Conservation (phyloP, 2,888 invertebrate species). For the Priocnemis perturbator region DNA sequence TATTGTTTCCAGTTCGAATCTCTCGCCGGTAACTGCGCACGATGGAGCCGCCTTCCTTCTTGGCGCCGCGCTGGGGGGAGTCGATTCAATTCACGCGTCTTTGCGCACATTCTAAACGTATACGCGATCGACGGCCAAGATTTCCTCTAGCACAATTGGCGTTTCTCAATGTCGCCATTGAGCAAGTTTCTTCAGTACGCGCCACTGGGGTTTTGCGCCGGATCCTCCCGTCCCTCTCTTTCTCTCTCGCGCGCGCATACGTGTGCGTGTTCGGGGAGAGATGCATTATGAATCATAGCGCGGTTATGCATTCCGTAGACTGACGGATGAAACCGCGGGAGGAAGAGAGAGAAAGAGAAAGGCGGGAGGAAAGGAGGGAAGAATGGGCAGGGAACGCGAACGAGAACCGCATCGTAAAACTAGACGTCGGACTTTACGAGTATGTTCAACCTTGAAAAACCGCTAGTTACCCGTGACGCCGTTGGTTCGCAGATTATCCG, state of each 20-base stretch:
- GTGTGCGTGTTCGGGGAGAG: not conserved
- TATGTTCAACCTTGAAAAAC: constrained; percentile 36
- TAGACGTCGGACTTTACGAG: constrained; percentile 29
- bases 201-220: too few relatives aligned
- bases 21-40: too few relatives aligned
- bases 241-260: not conserved
- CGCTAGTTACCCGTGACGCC: constrained; percentile 26
- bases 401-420: constrained; percentile 28
- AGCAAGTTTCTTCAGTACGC: too few relatives aligned
- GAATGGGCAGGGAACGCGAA: constrained; percentile 18
- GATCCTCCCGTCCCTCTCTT: not conserved
- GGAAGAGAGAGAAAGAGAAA: constrained; percentile 18
- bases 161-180: too few relatives aligned
- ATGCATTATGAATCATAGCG: constrained; percentile 25
- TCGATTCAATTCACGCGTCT: too few relatives aligned
- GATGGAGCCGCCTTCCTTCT: too few relatives aligned
- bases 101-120: too few relatives aligned
- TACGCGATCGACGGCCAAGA: too few relatives aligned
- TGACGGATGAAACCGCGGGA: constrained; percentile 2
- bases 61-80: too few relatives aligned
- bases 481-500: constrained; percentile 20
- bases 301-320: constrained; percentile 25
- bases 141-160: too few relatives aligned
- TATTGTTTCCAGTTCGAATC: too few relatives aligned
- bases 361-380: not conserved